These are phyloP conservation scores for Eustalomyia histrio DNA, from an alignment of 2,888 invertebrate species.

Conservation along the genomic window DNA sequence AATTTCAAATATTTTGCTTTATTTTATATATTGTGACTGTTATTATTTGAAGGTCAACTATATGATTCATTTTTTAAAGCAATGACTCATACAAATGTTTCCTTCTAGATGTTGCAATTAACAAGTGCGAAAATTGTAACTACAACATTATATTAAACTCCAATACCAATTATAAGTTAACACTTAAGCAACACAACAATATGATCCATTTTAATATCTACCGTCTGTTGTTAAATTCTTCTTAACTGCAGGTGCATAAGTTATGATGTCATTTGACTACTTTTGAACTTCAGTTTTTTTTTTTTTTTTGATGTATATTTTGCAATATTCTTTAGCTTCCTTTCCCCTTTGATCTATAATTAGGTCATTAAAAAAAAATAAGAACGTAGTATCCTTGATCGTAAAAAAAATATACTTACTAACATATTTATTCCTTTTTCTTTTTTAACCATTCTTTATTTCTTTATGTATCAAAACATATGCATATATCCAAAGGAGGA, in stretches of 20 bases:
- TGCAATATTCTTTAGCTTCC: slow-evolving; percentile 32
- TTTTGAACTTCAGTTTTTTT: slow-evolving; percentile 4
- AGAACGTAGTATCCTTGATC: slow-evolving; percentile 58
- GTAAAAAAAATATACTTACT: slow-evolving; percentile 44
- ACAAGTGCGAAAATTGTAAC: slow-evolving; percentile 25
- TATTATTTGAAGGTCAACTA: slow-evolving; percentile 59
- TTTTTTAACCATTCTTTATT: slow-evolving; percentile 38
- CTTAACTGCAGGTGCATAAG: slow-evolving; percentile 51
- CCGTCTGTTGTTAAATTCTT: neutral
- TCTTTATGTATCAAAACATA: neutral
- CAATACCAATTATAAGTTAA: neutral
- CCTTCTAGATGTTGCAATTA: slow-evolving; percentile 3
- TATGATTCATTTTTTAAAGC: slow-evolving; percentile 52
- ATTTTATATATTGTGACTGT: slow-evolving; percentile 35
- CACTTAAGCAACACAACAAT: neutral
- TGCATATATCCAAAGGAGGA: neutral
- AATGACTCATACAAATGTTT: slow-evolving; percentile 44
- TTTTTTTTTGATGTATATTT: too few species aligned
- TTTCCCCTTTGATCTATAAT: slow-evolving; percentile 57
- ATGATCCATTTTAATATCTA: neutral
- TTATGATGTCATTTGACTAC: slow-evolving; percentile 35
- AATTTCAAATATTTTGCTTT: slow-evolving; percentile 9
- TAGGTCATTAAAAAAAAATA: slow-evolving; percentile 61
- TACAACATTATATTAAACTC: neutral
- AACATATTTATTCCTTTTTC: slow-evolving; percentile 51